Evolutionary conservation across 2,113 vertebrate species (phyloP).

Genomic region (Nettapus auritus): DNA sequence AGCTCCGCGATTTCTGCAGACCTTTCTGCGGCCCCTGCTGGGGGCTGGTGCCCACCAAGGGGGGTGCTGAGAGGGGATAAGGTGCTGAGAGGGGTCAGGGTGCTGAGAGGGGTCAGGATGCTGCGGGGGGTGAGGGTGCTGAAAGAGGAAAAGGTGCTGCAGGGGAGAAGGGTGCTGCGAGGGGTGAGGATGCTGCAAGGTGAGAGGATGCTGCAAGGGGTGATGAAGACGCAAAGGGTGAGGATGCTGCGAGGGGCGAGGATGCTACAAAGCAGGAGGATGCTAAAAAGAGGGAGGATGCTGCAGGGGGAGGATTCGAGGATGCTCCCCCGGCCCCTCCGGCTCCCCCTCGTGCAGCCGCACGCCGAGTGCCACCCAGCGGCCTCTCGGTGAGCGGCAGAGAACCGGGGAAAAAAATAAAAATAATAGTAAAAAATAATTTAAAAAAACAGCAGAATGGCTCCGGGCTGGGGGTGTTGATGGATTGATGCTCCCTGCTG

Average conservation of each 20-base stretch:
- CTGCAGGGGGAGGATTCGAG: background rate
- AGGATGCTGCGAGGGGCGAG: background rate
- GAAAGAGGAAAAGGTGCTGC: background rate
- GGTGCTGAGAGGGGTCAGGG: background rate
- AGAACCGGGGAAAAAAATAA: background rate
- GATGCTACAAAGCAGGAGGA: background rate
- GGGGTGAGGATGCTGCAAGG: background rate
- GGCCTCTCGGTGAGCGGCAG: background rate
- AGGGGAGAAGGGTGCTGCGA: background rate
- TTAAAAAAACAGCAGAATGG: background rate
- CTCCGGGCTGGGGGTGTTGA: background rate
- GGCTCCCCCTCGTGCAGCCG: background rate
- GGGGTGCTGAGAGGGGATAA: accelerated
- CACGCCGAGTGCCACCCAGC: background rate
- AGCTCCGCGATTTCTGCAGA: background rate
- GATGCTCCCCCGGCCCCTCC: no score
- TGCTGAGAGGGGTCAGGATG: background rate
- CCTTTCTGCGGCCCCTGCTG: background rate
- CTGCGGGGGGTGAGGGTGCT: accelerated
- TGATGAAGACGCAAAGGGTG: no score
- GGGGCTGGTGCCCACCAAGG: background rate
- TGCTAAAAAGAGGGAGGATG: background rate
- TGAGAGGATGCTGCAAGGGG: background rate
- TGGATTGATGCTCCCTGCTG: background rate
- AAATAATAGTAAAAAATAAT: no score